These are phyloP conservation scores for Intellagama lesueurii DNA, from an alignment of 2,797 vertebrate genomes.

Conservation along the genomic window DNA sequence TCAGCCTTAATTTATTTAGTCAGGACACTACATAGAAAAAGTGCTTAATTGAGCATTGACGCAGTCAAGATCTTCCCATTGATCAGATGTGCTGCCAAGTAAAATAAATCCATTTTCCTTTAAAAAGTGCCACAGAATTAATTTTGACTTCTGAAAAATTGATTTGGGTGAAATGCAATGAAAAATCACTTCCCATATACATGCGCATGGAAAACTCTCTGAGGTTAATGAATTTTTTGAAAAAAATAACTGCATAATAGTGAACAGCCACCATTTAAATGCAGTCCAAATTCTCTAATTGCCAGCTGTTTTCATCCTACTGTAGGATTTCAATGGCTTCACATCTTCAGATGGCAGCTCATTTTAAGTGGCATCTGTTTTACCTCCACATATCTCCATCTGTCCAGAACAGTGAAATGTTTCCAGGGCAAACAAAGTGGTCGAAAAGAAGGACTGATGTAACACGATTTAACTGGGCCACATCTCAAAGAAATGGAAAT, in stretches of 20 bases:
- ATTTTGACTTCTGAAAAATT: slow-evolving; percentile 17
- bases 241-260: slow-evolving; percentile 18
- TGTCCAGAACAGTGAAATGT: slow-evolving; percentile 46
- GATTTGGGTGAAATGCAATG: slow-evolving; percentile 24
- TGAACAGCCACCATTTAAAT: slow-evolving; percentile 42
- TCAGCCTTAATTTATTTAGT: slow-evolving; percentile 13
- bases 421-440: neutral
- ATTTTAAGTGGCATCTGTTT: slow-evolving; percentile 53
- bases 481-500: slow-evolving; percentile 18
- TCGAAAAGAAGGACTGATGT: slow-evolving; percentile 19
- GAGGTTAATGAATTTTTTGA: slow-evolving; percentile 21
- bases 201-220: neutral
- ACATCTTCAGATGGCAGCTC: slow-evolving; percentile 31
- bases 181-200: slow-evolving; percentile 1
- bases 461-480: neutral
- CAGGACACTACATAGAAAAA: neutral
- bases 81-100: slow-evolving; percentile 27
- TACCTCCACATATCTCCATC: slow-evolving; percentile 32
- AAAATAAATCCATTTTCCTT: slow-evolving; percentile 21
- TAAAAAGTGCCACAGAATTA: slow-evolving; percentile 15
- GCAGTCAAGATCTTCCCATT: slow-evolving; percentile 7
- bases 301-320: slow-evolving; percentile 40
- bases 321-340: slow-evolving; percentile 17
- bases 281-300: slow-evolving; percentile 15
- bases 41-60: neutral